These are phyloP conservation scores for Oikopleura albicans DNA, from an alignment of 23 tunicate genomes.

Conservation along the genomic window DNA sequence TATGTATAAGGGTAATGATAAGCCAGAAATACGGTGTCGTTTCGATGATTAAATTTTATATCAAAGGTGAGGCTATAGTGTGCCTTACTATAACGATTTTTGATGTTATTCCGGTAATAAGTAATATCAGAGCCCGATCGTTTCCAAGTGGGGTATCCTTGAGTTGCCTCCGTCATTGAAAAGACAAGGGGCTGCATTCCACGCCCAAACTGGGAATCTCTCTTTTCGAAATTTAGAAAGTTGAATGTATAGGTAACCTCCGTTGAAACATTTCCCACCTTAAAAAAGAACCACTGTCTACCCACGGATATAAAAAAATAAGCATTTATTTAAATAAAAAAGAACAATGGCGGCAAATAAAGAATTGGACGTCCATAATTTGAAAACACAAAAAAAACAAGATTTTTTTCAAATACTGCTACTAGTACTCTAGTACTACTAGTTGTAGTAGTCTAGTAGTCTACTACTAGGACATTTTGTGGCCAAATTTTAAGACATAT, in stretches of 20 bases:
- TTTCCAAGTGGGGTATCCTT: conserved; percentile 57
- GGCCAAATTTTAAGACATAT: too few relatives aligned
- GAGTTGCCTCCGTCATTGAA: conserved; percentile 50
- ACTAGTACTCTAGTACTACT: too few relatives aligned
- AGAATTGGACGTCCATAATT: too few relatives aligned
- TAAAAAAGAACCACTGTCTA: conserved; percentile 98
- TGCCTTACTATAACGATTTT: neutral
- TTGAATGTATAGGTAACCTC: conserved; percentile 41
- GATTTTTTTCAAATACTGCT: too few relatives aligned
- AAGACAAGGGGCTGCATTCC: conserved; percentile 99
- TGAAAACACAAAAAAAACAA: too few relatives aligned
- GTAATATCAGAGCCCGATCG: conserved; percentile 47
- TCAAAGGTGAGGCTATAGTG: conserved; percentile 64
- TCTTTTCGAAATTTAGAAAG: conserved; percentile 89
- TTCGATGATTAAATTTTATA: conserved; percentile 36
- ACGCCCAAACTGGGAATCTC: conserved; percentile 15
- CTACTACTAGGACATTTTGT: too few relatives aligned
- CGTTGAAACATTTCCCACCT: conserved; percentile 34
- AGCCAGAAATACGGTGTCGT: conserved; percentile 57
- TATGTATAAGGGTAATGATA: conserved; percentile 97
- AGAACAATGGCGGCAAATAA: too few relatives aligned
- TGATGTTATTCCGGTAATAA: conserved; percentile 47
- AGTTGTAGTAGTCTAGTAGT: too few relatives aligned
- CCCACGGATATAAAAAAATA: too few relatives aligned
- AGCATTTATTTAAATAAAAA: too few relatives aligned